Evolutionary conservation across 2,797 vertebrate species (phyloP).

Genomic region (Rhodeus uyekii): DNA sequence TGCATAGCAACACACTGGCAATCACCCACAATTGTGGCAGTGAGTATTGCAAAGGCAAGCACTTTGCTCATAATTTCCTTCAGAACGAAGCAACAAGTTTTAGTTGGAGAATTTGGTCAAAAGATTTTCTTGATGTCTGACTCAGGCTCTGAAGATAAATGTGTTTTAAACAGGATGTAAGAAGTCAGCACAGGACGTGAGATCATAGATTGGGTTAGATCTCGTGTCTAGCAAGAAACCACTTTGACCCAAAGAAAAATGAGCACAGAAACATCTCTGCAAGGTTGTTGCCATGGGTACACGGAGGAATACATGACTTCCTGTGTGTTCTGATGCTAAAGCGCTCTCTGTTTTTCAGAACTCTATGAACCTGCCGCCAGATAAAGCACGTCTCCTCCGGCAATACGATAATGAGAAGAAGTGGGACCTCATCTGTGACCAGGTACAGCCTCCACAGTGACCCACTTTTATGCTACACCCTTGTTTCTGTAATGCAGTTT

Average conservation of each 20-base stretch:
- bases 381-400: conserved; percentile 90
- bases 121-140: conserved; percentile 25
- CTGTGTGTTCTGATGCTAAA: conserved; percentile 32
- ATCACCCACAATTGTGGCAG: not conserved
- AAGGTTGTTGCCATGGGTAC: conserved; percentile 44
- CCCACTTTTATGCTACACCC: not conserved
- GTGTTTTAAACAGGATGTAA: conserved; percentile 70
- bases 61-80: not conserved
- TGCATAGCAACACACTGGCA: not conserved
- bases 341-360: conserved; percentile 77
- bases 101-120: conserved; percentile 28
- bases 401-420: conserved; percentile 97
- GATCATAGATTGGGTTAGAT: conserved; percentile 64
- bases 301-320: conserved; percentile 9
- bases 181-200: conserved; percentile 75
- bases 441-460: conserved; percentile 69
- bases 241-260: conserved; percentile 35
- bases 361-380: conserved; percentile 93
- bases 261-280: conserved; percentile 38
- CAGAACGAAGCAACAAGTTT: conserved; percentile 38
- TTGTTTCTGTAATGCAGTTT: not conserved
- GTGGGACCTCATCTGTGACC: conserved; percentile 92
- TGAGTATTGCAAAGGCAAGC: not conserved
- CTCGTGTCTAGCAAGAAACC: conserved; percentile 17
- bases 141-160: conserved; percentile 54